These are phyloP conservation scores for Nerophis lumbriciformis DNA, from an alignment of 2,113 vertebrate genomes.

Conservation along the genomic window DNA sequence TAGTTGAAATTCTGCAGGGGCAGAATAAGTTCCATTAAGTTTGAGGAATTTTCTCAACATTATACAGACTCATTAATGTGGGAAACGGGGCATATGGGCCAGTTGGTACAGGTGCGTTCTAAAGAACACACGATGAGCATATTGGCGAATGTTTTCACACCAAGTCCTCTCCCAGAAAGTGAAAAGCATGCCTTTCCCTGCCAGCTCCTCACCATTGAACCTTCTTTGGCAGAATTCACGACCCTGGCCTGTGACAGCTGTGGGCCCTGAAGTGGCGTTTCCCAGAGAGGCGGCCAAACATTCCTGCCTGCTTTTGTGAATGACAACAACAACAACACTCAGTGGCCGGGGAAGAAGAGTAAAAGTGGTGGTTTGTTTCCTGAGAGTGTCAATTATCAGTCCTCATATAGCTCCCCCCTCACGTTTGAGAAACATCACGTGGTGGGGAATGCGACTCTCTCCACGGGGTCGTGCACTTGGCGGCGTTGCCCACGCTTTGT, in stretches of 20 bases:
- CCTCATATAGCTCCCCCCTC: conserved; percentile 29
- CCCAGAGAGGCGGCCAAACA: conserved; percentile 82
- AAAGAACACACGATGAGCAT: no score
- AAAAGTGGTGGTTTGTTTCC: conserved; percentile 58
- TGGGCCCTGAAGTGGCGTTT: conserved; percentile 80
- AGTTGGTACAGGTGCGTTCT: no score
- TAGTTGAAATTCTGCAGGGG: no score
- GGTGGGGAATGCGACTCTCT: conserved; percentile 62
- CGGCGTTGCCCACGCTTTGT: conserved; percentile 48
- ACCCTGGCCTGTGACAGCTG: conserved; percentile 80
- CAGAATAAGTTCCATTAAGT: no score
- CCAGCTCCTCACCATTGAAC: conserved; percentile 79
- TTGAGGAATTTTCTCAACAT: no score
- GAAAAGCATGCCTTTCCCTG: conserved; percentile 76
- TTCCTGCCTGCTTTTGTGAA: conserved; percentile 72
- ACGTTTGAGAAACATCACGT: conserved; percentile 55
- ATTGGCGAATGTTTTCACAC: conserved; percentile 69
- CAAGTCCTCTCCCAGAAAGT: conserved; percentile 79
- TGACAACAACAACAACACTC: conserved; percentile 62
- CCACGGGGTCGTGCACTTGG: conserved; percentile 54
- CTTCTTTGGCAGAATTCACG: conserved; percentile 80
- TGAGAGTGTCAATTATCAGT: conserved; percentile 58
- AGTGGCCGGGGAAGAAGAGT: conserved; percentile 53
- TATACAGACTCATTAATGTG: no score
- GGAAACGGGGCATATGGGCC: no score